Base-by-base conservation (phyloP, 2,113 vertebrate genomes). In the Felis catus region DNA sequence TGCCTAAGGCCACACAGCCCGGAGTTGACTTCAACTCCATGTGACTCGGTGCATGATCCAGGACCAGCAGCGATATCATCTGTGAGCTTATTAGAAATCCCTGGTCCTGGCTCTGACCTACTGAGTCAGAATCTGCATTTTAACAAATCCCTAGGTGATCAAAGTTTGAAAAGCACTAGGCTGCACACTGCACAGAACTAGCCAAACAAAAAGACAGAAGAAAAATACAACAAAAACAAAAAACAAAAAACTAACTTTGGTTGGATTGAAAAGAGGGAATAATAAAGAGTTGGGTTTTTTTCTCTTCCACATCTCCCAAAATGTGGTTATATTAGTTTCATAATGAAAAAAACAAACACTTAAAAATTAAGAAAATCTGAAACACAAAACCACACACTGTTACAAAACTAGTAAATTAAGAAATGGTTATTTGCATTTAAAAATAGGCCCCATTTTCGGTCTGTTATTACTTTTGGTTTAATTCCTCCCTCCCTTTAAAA, bases 391-490 rank as follows among this genome's bases (percentile, higher is more conserved):
- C 76, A 65, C 1, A 65, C 33, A 21, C 51, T 91, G 15, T 92
- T 96, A 89, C 90, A 94, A 97, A 94, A 48, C n/a, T 29, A 63
- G 39, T 76, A 94, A 94, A 89, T 95, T 97, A 95, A 81, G 78
- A 89, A 88, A 91, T 23, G 25, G 31, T 81, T 96, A 79, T 91
- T 96, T 93, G 81, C 61, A 94, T 90, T 95, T 88, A 76, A 89
- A 92, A 95, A 79, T 51, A 89, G 27, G 51, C 21, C 58, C 89
- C 45, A 31, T 74, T 91, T 92, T 90, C 36, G 25, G 68, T 61
- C n/a, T 73, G 48, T 85, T 76, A 87, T 84, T 94, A 88, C 61
- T 92, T 96, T 88, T 91, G 70, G 63, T 79, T 97, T 81, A 88
- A 83, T 95, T 78, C 8, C 16, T 10, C 2, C 41, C 11, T 58